These are phyloP conservation scores for Eulemur rubriventer DNA, from an alignment of 2,797 vertebrate species.

Conservation along the genomic window DNA sequence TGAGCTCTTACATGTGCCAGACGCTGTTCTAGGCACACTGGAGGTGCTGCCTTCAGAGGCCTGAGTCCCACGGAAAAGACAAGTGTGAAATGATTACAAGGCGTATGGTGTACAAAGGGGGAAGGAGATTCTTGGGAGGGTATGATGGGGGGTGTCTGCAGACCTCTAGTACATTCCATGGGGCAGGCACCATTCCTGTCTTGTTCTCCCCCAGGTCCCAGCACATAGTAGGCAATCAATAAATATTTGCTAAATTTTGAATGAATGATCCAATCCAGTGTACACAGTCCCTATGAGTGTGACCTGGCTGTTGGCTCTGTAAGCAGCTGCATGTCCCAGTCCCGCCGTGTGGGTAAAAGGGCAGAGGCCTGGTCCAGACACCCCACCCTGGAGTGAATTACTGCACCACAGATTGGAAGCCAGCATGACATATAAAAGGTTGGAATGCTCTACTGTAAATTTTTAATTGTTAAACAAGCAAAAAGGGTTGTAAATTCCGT, in stretches of 20 bases:
- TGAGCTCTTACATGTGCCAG: neutral
- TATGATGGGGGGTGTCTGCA: neutral
- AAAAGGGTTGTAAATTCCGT: slow-evolving; percentile 73
- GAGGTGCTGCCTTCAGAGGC: neutral
- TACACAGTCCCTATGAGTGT: neutral
- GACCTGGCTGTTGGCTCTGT: neutral
- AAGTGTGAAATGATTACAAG: neutral
- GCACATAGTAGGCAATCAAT: neutral
- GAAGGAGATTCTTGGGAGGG: neutral
- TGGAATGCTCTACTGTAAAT: slow-evolving; percentile 75
- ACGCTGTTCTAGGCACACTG: neutral
- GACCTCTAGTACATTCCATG: neutral
- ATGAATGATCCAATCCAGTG: neutral
- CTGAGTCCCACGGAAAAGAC: neutral
- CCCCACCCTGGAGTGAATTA: slow-evolving; percentile 68
- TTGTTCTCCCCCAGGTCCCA: neutral
- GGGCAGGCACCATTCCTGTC: neutral
- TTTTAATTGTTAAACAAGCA: slow-evolving; percentile 81
- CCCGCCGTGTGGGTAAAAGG: slow-evolving; percentile 62
- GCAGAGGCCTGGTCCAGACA: slow-evolving; percentile 70
- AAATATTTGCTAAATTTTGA: neutral
- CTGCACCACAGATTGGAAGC: slow-evolving; percentile 57
- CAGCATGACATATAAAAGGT: slow-evolving; percentile 66
- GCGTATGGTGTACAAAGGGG: neutral
- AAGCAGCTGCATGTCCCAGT: slow-evolving; percentile 44